Base-by-base conservation (phyloP, 2,797 vertebrate species). In the Pygocentrus nattereri region DNA sequence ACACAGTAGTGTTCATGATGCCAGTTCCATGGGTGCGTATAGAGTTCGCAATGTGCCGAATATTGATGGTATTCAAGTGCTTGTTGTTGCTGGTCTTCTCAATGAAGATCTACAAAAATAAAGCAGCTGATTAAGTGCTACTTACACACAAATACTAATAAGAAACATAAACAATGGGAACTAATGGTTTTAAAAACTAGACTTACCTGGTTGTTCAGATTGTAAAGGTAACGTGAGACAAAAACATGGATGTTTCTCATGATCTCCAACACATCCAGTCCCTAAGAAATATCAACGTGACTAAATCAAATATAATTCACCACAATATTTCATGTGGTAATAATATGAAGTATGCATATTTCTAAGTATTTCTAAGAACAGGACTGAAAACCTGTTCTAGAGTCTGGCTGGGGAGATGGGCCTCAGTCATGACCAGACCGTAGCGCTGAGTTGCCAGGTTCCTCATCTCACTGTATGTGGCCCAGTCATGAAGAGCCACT, bases 241-340 rank as follows among this genome's bases (percentile, higher is more conserved):
- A 99, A 99, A 25, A 99, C 96, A 30, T 99, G 98, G 89, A 99
- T 99, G 90, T 99, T 99, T 92, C 98, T 97, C 98, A 99, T 99
- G 85, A 99, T 99, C 94, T 99, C 98, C 91, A 99, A 88, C 85
- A 99, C 98, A 80, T 99, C 98, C 87, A 99, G 92, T 82, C 98
- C 98, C 98, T 99, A 87, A 85, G 87, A 90, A 52, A 87, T 77
- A 75, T 4, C 74, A 44, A 44, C 2, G 41, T 12, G 41, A 38
- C 38, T 12, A 10, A 44, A 44, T 44, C 1, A 69, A 50, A 27
- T 54, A 74, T 15, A 18, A 25, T 25, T 44, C 34, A 18, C 16
- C 21, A 52, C 2, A 19, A 25, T 11, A 72, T 54, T 44, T 18
- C 41, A 78, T 71, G 41, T 25, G 23, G 12, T 18, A 47, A 61